Evolutionary conservation across 2,888 invertebrate genomes (phyloP).

Genomic region (Vesta saturnalis): DNA sequence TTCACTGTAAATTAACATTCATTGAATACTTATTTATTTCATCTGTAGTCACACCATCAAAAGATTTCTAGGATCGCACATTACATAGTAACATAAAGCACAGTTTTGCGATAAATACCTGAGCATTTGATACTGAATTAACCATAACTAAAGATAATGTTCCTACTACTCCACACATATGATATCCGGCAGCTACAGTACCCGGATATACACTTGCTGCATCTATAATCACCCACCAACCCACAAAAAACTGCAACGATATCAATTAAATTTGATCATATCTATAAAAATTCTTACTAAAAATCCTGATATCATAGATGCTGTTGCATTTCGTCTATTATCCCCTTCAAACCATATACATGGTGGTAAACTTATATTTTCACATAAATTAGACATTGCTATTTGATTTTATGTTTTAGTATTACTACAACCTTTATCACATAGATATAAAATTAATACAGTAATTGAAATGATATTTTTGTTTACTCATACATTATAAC

Average conservation of each 20-base stretch:
- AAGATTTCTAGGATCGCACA: too few relatives aligned
- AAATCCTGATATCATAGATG: slow-evolving; percentile 85
- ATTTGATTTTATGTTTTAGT: too few relatives aligned
- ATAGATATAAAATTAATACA: too few relatives aligned
- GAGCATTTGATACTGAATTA: slow-evolving; percentile 95
- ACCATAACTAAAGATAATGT: slow-evolving; percentile 97
- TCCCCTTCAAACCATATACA: slow-evolving; percentile 89
- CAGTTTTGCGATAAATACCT: too few relatives aligned
- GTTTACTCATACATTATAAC: too few relatives aligned
- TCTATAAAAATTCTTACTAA: slow-evolving; percentile 70
- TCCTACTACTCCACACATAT: slow-evolving; percentile 94
- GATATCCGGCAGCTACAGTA: slow-evolving; percentile 82
- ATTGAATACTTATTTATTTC: too few relatives aligned
- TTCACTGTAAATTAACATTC: too few relatives aligned
- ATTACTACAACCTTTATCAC: too few relatives aligned
- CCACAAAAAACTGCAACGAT: slow-evolving; percentile 84
- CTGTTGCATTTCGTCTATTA: slow-evolving; percentile 86
- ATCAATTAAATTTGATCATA: slow-evolving; percentile 13
- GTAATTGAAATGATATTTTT: too few relatives aligned
- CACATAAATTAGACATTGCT: slow-evolving; percentile 63
- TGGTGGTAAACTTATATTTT: slow-evolving; percentile 77
- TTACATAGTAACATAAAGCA: too few relatives aligned
- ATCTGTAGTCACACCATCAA: too few relatives aligned
- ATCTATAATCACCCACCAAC: slow-evolving; percentile 99
- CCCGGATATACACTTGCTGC: slow-evolving; percentile 82